Evolutionary conservation across 2,797 vertebrate species (phyloP), one percentile per base, ranked within the genome.

Genomic region (Micrastur ruficollis): DNA sequence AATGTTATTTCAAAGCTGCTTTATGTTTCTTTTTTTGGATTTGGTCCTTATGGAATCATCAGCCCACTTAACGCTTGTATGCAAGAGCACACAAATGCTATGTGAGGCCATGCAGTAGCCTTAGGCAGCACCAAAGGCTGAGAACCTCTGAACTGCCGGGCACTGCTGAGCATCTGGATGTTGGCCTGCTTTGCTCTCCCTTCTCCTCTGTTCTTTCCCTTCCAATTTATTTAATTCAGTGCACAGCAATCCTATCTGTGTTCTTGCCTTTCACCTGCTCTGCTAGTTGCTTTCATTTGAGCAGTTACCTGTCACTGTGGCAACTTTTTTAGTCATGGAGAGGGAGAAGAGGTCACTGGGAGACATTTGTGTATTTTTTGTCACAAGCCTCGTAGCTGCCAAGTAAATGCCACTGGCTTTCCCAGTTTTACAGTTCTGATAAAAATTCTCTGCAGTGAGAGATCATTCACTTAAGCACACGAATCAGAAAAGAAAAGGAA

Each of bases 401-500:
- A 71, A 86, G 73, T 17, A 88, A 93, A 85, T 65, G 83, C 75
- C 65, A 49, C 34, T 68, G 91, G 31, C 65, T 87, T 79, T 61
- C 74, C 91, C 61, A 38, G 27, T 47, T 95, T 74, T 82, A 72
- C 52, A 85, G 87, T 56, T 86, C 90, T 81, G 80, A 84, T 90
- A 71, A 90, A 89, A 85, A 89, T 82, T 81, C 74, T 71, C 68
- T 89, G 71, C 89, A 42, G 58, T 40, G 72, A 65, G 86, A 52
- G 49, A 79, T 61, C 58, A 12, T 79, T 92, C 66, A 22, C 70
- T 94, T 58, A n/a, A 82, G 46, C n/a, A 26, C 56, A 42, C 62
- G 65, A 90, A 93, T 92, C 91, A 76, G 83, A 61, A 89, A 87
- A 72, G 50, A 89, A 82, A 78, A 89, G 78, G 91, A 93, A 92